Base-by-base conservation (phyloP, 2,888 invertebrate genomes). In the Morpho deidamia region DNA sequence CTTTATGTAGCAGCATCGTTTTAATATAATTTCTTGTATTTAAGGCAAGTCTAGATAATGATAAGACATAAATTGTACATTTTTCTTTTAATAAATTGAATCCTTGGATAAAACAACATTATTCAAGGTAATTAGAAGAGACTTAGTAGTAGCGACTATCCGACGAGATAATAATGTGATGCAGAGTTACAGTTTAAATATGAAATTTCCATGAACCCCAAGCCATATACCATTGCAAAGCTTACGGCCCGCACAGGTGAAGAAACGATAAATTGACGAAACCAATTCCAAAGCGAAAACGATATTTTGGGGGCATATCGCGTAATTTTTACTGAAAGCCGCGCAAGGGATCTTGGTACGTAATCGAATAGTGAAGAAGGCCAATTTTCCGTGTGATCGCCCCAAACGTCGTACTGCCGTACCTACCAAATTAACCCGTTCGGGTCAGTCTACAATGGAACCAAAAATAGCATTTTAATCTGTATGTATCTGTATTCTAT, bases 371-470 rank as follows among this genome's bases (percentile, higher is more conserved):
- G 76, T 51, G 74, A 70, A 77, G 78, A 75, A 79, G 81, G 70
- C 77, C 84, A 87, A 87, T 87, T 87, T 87, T 85, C 83, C 83
- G 79, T 84, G 72, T 74, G 81, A 82, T 77, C 79, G 81, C 83
- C 67, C 70, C 64, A 70, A 74, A 69, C 72, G 68, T 64, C 62
- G 71, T 66, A 69, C 70, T 68, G 67, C 74, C 79, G 78, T 81
- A 81, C 77, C 78, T 74, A 66, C 78, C 78, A 83, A 84, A 85
- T 85, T 85, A 87, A 85, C 84, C 78, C 73, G 63, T 65, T 54
- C 56, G 48, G 73, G 56, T 38, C 38, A 58, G 43, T 72, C 78
- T 58, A 79, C 74, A 83, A 62, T 81, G 77, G 67, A 47, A 54
- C 44, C 64, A 74, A 50, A 45, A 8, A 14, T 53, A 8, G 33